Evolutionary conservation across 2,797 vertebrate species (phyloP), one percentile per base, ranked within the genome.

Genomic region (Zonotrichia albicollis): DNA sequence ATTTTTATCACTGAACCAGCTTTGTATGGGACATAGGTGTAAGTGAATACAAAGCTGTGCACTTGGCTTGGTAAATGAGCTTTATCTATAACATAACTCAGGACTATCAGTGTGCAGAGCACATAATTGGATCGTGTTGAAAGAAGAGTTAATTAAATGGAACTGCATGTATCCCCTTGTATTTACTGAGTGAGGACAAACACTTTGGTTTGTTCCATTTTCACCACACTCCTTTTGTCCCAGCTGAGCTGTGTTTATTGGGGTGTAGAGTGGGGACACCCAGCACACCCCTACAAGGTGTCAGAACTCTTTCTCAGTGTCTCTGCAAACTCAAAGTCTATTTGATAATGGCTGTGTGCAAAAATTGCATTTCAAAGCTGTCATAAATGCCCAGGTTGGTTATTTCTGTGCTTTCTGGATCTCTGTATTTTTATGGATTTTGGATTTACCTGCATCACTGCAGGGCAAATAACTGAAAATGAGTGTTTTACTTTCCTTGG

Each of bases 171-270:
- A 36, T n/a, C 20, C 14, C 42, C 11, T 66, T 50, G 26, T 64
- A 23, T 75, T 71, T 64, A 19, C 5, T 7, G 72, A 12, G 20
- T 30, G 27, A 79, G 76, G 40, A 26, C 34, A 30, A 73, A 27
- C 4, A 10, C 4, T 1, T 7, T 42, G 38, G 8, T 67, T 25
- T 17, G 10, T 16, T 77, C 42, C 60, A 0, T 11, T 58, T 32
- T 32, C 13, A 2, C 26, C 54, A 4, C 38, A 51, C 16, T 10
- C 34, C 32, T 50, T 32, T 4, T n/a, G 48, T 54, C 61, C 72
- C 29, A 45, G 0, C 11, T 29, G 34, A 17, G 5, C 26, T 48
- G 40, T 25, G 43, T 25, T 38, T 19, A 16, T 4, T 48, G 65
- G 29, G 42, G 2, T 40, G 53, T 8, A 3, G 8, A 16, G 7